phyloP scores from a whole-genome alignment of 2,888 invertebrate species.

The Plagodis dolabraria region DNA sequence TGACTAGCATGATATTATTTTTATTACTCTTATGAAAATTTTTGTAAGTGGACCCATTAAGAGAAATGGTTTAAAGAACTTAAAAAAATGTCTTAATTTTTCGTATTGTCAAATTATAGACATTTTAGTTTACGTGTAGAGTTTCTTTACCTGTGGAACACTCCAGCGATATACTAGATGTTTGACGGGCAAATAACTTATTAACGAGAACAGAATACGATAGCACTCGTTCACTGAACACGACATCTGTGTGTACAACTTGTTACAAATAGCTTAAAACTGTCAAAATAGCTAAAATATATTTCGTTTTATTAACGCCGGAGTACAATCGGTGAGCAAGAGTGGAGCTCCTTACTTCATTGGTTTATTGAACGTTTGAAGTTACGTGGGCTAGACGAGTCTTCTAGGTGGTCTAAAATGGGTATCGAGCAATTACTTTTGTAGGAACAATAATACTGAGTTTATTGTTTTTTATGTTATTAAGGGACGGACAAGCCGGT shows the following conservation, averaged over 20 bases:
- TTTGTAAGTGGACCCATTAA: no score
- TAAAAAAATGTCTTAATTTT: no score
- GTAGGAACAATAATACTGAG: no score
- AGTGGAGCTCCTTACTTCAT: constrained; percentile 79
- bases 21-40: no score
- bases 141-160: no score
- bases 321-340: constrained; percentile 77
- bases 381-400: constrained; percentile 65
- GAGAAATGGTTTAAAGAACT: no score
- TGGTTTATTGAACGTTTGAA: constrained; percentile 71
- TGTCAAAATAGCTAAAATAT: constrained; percentile 84
- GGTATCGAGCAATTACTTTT: constrained; percentile 57
- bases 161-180: no score
- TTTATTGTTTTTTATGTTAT: no score
- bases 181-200: not conserved
- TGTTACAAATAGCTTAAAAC: constrained; percentile 76
- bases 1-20: no score
- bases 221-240: constrained; percentile 4
- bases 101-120: no score
- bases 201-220: not conserved
- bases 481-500: no score
- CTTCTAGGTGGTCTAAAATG: constrained; percentile 62
- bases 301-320: constrained; percentile 80
- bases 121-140: no score
- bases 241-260: constrained; percentile 51